Evolutionary conservation across 2,797 vertebrate species (phyloP).

Genomic region (Paramormyrops hopkinsi): DNA sequence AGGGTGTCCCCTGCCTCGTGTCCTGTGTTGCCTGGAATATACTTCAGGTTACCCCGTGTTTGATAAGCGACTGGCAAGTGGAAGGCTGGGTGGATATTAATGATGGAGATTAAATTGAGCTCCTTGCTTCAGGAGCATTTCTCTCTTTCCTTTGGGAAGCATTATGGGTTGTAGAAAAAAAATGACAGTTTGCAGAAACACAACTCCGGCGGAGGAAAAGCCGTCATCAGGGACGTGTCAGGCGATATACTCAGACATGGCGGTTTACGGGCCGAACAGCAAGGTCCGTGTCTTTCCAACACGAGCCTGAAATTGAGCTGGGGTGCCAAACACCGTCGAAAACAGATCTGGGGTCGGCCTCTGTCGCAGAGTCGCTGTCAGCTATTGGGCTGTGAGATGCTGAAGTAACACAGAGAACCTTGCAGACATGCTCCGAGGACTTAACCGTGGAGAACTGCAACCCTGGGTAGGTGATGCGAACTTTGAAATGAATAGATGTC

Average conservation of each 20-base stretch:
- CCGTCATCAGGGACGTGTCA: conserved; percentile 22
- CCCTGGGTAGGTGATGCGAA: not conserved
- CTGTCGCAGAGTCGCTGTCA: not conserved
- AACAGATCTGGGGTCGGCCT: not conserved
- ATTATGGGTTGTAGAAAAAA: not conserved
- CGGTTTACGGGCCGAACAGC: conserved; percentile 34
- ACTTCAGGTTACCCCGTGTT: not conserved
- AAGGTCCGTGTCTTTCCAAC: conserved; percentile 30
- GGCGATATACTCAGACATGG: conserved; percentile 31
- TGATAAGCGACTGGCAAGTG: not conserved
- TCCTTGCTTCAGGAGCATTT: not conserved
- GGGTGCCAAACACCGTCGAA: not conserved
- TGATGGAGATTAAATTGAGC: not conserved
- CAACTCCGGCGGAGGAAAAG: conserved; percentile 31
- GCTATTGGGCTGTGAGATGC: not conserved
- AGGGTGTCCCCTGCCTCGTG: not conserved
- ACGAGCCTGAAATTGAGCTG: conserved; percentile 23
- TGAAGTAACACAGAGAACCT: not conserved
- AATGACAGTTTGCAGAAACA: conserved; percentile 23
- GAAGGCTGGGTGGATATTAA: not conserved
- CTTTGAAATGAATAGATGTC: conserved; percentile 17
- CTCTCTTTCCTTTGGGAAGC: not conserved
- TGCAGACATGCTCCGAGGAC: not conserved
- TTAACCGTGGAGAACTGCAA: not conserved
- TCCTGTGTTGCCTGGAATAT: not conserved